Evolutionary conservation across 1,140 invertebrate species (phyloP), one percentile per base, ranked within the genome.

Genomic region (Carposina sasakii): DNA sequence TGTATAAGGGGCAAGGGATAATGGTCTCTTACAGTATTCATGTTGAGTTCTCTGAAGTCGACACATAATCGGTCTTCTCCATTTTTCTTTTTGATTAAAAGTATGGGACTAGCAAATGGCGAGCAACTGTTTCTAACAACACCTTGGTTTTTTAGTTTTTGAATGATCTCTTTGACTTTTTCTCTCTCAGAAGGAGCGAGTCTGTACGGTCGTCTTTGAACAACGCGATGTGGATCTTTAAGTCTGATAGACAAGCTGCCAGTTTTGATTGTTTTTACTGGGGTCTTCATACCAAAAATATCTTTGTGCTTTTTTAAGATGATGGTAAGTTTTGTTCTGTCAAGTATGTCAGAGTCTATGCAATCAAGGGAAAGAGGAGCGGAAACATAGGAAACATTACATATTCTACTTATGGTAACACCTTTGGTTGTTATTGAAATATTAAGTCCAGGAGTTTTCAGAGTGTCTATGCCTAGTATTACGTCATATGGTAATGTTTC

Each of bases 1-100:
- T 83, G 75, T 4, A 73, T 63, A 15, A 50, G 30, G 6, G 67
- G 67, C 5, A 70, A 22, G 20, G 63, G 66, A 24, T 56, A 57
- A 37, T 58, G 55, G 5, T 52, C 50, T 9, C 37, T 26, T 8
- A 46, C 30, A 9, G 50, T 52, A 28, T 52, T 52, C 6, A 37
- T 39, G 13, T 53, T 53, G 3, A 53, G 39, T 44, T 55, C 52
- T 15, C 67, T 22, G 47, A 54, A 69, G 43, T 72, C 69, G 12
- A 65, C 50, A 33, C 57, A 61, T 15, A 69, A 26, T 5, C 65
- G 44, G 15, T 44, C 31, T 6, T 37, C 44, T 3, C 65, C 55
- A 33, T 58, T 54, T 39, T 66, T 60, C 31, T 67, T 71, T 34
- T 52, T 52, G 0, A 68, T 57, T 0, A 71, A 36, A 9, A 61